Percentiles rank a stretch among this genome's conserved stretches.
Conservation (phyloP, 1,140 invertebrate genomes). For the Rhagoletis zephyria region DNA sequence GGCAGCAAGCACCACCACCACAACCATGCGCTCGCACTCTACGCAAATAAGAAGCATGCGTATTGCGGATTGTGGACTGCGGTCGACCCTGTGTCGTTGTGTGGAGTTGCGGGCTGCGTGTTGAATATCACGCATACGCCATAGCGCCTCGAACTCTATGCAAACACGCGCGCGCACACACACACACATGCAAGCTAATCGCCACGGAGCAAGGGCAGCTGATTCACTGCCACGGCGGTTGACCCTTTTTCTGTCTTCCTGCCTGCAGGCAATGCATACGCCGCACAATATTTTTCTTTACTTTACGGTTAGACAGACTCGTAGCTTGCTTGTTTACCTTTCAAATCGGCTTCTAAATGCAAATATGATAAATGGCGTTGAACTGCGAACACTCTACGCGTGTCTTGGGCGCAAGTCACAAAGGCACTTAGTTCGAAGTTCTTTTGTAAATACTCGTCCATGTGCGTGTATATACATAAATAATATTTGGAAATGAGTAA, state of each 20-base stretch:
- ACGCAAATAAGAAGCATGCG: not conserved
- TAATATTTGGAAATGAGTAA: not conserved
- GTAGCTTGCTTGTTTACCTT: not conserved
- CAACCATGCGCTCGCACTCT: not conserved
- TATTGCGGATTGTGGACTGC: not conserved
- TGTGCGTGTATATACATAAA: not conserved
- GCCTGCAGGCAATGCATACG: slow-evolving; percentile 5
- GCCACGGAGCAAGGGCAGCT: not conserved
- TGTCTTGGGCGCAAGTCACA: not conserved
- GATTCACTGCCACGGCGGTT: not conserved
- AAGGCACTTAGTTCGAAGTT: not conserved
- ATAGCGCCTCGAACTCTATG: not conserved
- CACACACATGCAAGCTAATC: not conserved
- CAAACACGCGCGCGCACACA: not conserved
- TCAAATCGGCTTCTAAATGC: not conserved
- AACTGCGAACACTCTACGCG: not conserved
- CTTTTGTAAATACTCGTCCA: not conserved
- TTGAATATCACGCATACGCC: slow-evolving; percentile 5
- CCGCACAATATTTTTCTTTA: not conserved
- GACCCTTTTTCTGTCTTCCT: not conserved
- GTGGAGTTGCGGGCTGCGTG: not conserved
- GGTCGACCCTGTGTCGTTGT: not conserved
- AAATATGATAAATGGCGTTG: slow-evolving; percentile 31
- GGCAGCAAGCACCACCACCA: not conserved
- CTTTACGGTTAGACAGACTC: not conserved